Evolutionary conservation across 53 echinoderm and acorn worm genomes (phyloP), one percentile per base, ranked within the genome.

Genomic region (Arbacia lixula): DNA sequence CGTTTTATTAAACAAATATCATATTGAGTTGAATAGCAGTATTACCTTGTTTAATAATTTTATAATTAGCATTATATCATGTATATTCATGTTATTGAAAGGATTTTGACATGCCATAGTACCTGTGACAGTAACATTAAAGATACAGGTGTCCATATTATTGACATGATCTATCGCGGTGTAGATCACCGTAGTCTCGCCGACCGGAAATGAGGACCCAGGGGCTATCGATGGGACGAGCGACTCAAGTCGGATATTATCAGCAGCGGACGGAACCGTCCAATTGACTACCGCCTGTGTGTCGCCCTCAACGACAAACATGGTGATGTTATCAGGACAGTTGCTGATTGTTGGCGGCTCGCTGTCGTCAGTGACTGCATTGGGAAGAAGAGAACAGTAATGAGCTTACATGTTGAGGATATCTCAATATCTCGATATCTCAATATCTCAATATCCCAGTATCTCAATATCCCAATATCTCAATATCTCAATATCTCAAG

Each of bases 331-430:
- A 0, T 21, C 16, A 31, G 75, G 75, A 34, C 75, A 75, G 53
- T 28, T 53, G 32, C 2, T 12, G 53, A 75, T 36, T 19, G 53
- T 54, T 33, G 75, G 75, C 5, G 17, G 8, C 39, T 75, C 75
- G 34, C 17, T 75, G 75, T 75, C 75, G 31, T 52, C 53, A 31
- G 54, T 53, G 5, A 75, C 75, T 75, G 31, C 19, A 57, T 14
- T 8, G 8, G 46, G 14, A n/a, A n/a, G n/a, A n/a, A n/a, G n/a
- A n/a, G n/a, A n/a, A n/a, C n/a, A n/a, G n/a, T n/a, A n/a, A n/a
- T n/a, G n/a, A n/a, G n/a, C n/a, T n/a, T n/a, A n/a, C n/a, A n/a
- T n/a, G n/a, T n/a, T n/a, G n/a, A n/a, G n/a, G n/a, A n/a, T n/a
- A n/a, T n/a, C n/a, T n/a, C n/a, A n/a, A n/a, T n/a, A n/a, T n/a